Evolutionary conservation across 2,888 invertebrate genomes (phyloP).

Genomic region (Tillus elongatus): DNA sequence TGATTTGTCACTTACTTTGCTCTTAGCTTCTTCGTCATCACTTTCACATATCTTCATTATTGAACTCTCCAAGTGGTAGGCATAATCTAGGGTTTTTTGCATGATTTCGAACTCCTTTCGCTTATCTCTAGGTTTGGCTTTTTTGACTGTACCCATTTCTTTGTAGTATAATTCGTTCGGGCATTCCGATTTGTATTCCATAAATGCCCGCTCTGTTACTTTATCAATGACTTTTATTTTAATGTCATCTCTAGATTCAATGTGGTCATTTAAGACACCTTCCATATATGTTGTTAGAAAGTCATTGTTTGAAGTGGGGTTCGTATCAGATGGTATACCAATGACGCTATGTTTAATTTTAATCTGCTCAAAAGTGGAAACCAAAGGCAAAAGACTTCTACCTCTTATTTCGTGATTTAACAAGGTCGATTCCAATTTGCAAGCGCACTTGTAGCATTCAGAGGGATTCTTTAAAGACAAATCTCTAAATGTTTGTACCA

Average conservation of each 20-base stretch:
- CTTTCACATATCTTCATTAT: slow-evolving; percentile 28
- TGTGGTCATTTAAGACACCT: slow-evolving; percentile 25
- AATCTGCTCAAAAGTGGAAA: slow-evolving; percentile 24
- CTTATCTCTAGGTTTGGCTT: slow-evolving; percentile 18
- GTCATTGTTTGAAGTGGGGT: slow-evolving; percentile 14
- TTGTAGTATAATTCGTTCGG: slow-evolving; percentile 18
- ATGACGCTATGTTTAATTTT: slow-evolving; percentile 23
- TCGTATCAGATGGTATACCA: too few relatives aligned
- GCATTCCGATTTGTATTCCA: slow-evolving; percentile 14
- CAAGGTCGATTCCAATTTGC: slow-evolving; percentile 27
- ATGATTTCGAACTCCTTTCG: slow-evolving; percentile 21
- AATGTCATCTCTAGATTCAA: slow-evolving; percentile 20
- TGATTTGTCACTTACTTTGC: neutral
- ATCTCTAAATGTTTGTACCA: slow-evolving; percentile 23
- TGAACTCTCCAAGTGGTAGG: slow-evolving; percentile 30
- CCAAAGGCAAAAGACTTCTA: slow-evolving; percentile 25
- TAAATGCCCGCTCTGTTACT: slow-evolving; percentile 17
- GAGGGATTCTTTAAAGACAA: slow-evolving; percentile 21
- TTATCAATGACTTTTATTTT: slow-evolving; percentile 18
- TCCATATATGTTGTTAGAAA: slow-evolving; percentile 24
- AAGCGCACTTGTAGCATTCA: slow-evolving; percentile 21
- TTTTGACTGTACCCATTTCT: slow-evolving; percentile 18
- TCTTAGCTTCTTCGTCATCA: slow-evolving; percentile 16
- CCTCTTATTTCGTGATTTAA: slow-evolving; percentile 31
- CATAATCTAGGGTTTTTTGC: slow-evolving; percentile 27